Base-by-base conservation (phyloP, 2,888 invertebrate species). In the Callosobruchus maculatus region DNA sequence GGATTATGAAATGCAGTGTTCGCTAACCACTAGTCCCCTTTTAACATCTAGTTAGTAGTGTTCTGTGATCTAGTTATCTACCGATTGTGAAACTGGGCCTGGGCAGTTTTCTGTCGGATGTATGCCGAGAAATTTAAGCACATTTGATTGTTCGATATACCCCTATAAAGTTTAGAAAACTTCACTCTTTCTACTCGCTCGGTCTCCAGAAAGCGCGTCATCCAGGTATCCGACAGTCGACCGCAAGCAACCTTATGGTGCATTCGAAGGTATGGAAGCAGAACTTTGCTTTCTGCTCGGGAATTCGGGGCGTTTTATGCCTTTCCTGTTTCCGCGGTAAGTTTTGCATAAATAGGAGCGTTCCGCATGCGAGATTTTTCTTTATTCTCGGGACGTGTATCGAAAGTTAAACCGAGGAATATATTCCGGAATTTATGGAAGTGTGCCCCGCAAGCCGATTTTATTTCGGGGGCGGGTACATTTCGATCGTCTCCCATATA, bases 321-420 rank as follows among this genome's bases (percentile, higher is more conserved):
- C 70, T 68, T 71, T 73, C 69, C 67, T 72, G 72, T 75, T 77
- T 79, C 75, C 78, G 77, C 78, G 75, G 78, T 75, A 76, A 80
- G 79, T 82, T 82, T 80, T 81, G 81, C 81, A 82, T 81, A 81
- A 82, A 80, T 80, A 79, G 80, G 78, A 81, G 80, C 81, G 80
- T 81, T 80, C 76, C 72, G 74, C 77, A 77, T 81, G 76, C 80
- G 74, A 77, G 80, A 80, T 81, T 81, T 80, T 77, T 80, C 80
- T 81, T 81, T 82, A 81, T 83, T 81, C 79, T 75, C 74, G 72
- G 72, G 77, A 82, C 82, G 81, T 82, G 82, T 79, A 80, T 80
- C 76, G 81, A 79, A 81, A 78, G 78, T 78, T 77, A 78, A 81
- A 80, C 79, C 75, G 76, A 74, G 74, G 77, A 80, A 81, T 79